Evolutionary conservation across 2,113 vertebrate species (phyloP), one percentile per base, ranked within the genome.

Genomic region (Callorhinus ursinus): DNA sequence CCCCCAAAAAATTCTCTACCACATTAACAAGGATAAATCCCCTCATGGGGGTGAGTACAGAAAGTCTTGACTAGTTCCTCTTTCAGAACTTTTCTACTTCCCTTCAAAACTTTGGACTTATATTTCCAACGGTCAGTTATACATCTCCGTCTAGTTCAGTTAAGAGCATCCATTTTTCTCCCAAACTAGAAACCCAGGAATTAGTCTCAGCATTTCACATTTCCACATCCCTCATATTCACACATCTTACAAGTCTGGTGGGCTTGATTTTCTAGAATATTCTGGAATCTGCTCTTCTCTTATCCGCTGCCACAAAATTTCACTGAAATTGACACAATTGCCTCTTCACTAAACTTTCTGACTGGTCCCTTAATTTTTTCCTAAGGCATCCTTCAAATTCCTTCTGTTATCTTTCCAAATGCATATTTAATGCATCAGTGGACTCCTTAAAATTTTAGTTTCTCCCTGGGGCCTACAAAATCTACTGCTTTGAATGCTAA

Each of bases 401-500:
- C 31, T 95, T 86, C 53, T 55, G 22, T 15, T 55, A 31, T 88
- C 88, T 84, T 97, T 93, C 39, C 85, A 96, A 93, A 96, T 77
- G 74, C n/a, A 46, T 67, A 55, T 76, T 94, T 98, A 92, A 98
- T 77, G 93, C 22, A 57, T 42, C 46, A 39, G 61, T 46, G 71
- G 24, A 67, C 18, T n/a, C 21, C 71, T 96, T 83, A 96, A 93
- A 77, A 88, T n/a, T 26, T 80, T 63, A 39, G 59, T 95, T 84
- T 93, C 42, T 89, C 69, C 63, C 76, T 49, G 65, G 51, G 90
- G 77, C 57, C 57, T 57, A 63, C 69, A 93, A 87, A 97, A 90
- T 65, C 49, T 77, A 61, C 81, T 59, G n/a, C 55, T 96, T 90
- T 97, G 86, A 97, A 96, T 87, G 93, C 24, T 96, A 83, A 97